Evolutionary conservation across 1,140 invertebrate genomes (phyloP).

Genomic region (Philopotamus ludificatus): DNA sequence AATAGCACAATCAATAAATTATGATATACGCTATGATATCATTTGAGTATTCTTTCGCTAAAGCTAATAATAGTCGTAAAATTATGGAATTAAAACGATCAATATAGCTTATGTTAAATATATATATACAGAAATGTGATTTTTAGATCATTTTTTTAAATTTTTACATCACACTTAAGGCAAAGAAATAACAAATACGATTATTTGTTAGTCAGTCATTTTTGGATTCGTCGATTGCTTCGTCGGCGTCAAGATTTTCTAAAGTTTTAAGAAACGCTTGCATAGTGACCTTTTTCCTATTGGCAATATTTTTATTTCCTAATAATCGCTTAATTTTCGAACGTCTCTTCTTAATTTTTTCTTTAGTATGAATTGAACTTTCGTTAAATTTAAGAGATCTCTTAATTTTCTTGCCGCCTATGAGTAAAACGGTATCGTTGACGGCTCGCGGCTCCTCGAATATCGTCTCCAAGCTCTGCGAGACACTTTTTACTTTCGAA

Average conservation of each 20-base stretch:
- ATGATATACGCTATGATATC: no score
- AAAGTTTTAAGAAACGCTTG: slow-evolving; percentile 36
- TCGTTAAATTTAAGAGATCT: slow-evolving; percentile 33
- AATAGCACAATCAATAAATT: no score
- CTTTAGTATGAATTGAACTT: slow-evolving; percentile 28
- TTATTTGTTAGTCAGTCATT: no score
- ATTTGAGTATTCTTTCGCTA: no score
- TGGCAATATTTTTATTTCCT: slow-evolving; percentile 36
- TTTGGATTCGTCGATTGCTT: slow-evolving; percentile 18
- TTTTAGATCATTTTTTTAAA: no score
- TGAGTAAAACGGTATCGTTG: slow-evolving; percentile 30
- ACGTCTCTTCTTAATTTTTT: slow-evolving; percentile 39
- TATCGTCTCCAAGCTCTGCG: slow-evolving; percentile 39
- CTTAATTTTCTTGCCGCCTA: slow-evolving; percentile 37
- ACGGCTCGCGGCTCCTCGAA: slow-evolving; percentile 37
- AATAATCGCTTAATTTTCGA: slow-evolving; percentile 40
- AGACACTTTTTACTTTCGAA: slow-evolving; percentile 30
- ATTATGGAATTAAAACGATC: no score
- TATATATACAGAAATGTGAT: no score
- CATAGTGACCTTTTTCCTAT: slow-evolving; percentile 39
- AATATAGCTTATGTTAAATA: no score
- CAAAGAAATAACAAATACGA: no score
- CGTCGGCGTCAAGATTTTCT: slow-evolving; percentile 34
- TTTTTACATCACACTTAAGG: no score
- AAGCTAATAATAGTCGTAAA: no score